Evolutionary conservation across 2,888 invertebrate genomes (phyloP), one percentile per base, ranked within the genome.

Genomic region (Heterodera filipjevi): DNA sequence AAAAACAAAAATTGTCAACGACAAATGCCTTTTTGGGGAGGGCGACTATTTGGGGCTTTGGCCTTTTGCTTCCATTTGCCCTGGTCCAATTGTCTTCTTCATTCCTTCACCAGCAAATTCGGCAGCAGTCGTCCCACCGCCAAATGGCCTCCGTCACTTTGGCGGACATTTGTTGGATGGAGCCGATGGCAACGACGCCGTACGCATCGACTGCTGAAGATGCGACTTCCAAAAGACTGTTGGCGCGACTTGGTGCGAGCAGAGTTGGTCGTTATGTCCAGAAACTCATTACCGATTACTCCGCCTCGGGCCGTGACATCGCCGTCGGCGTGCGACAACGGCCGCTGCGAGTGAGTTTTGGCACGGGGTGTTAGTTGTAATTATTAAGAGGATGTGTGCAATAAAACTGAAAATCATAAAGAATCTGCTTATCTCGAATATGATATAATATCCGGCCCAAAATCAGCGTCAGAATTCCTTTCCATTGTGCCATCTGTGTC

Each of bases 231-330:
- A 81, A 82, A 46, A 71, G 85, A 49, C 73, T 78, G 30, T 81
- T 78, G 22, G 59, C 66, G 3, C 32, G 68, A 30, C 22, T 33
- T 16, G 68, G 68, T 19, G 16, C 32, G 6, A 32, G 12, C 32
- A 79, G 80, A 8, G 44, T 84, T 19, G 81, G 73, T 30, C 84
- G 85, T 30, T 85, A 84, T 73, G 74, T 81, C 14, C 79, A 84
- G 71, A 81, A 77, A 30, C 66, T 86, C 59, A 81, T 75, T 14
- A 80, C 78, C 19, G 86, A 86, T 78, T 86, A 86, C 79, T 78
- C 77, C 27, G 84, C 83, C 16, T 85, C 85, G 8, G 80, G 81
- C 2, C 66, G 73, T 33, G 86, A 86, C 71, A 81, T 84, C 16
- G 80, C 70, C 12, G 74, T 64, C 22, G 84, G 82, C 16, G 80